A percentile compares a stretch with the other conserved stretches of the same genome.
Conservation (phyloP, 2,797 vertebrate genomes). For the Crax fasciolata region DNA sequence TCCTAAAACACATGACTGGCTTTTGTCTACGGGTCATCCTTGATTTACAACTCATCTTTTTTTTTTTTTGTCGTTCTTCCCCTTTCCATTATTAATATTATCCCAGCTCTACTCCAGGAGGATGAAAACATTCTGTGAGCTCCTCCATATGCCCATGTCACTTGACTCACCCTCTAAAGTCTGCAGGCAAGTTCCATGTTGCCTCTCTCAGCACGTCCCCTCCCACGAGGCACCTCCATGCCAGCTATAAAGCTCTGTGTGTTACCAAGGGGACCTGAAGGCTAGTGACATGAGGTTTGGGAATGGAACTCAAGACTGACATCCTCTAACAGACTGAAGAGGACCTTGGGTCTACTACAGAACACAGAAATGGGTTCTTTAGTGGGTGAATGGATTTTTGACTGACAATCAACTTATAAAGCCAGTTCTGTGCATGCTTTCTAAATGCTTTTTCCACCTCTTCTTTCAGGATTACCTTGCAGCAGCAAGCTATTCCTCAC, state of each 20-base stretch:
- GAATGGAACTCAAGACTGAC: neutral
- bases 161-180: constrained; percentile 40
- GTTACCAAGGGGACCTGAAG: neutral
- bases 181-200: fast-evolving
- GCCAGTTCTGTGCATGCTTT: neutral
- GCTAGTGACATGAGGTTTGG: neutral
- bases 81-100: neutral
- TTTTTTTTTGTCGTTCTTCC: fast-evolving
- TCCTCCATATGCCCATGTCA: neutral
- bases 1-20: constrained; percentile 28
- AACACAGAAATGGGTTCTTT: neutral
- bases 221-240: neutral
- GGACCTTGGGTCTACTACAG: neutral
- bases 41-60: neutral
- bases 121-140: neutral
- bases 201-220: neutral
- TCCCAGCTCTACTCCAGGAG: neutral
- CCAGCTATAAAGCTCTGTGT: neutral
- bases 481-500: neutral
- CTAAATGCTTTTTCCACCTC: neutral
- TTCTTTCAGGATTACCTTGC: neutral
- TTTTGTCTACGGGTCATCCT: neutral
- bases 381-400: too few relatives aligned
- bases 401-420: neutral
- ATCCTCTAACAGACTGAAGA: neutral